phyloP scores from a whole-genome alignment of 2,888 invertebrate genomes.

The Ennomos erosarius region DNA sequence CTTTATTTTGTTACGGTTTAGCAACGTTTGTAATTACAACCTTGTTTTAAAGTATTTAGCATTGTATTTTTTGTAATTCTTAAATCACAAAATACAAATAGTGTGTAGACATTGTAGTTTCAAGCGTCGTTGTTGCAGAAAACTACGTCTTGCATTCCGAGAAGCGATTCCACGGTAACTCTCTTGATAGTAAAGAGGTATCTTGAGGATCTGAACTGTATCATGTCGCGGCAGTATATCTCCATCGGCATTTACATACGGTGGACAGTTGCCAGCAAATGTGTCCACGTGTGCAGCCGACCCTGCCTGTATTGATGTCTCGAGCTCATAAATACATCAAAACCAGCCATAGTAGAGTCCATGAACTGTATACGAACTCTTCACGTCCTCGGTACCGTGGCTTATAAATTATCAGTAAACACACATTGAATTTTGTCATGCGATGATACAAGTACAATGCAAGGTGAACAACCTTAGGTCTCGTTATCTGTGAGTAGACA shows the following conservation, averaged over 20 bases:
- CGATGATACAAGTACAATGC: conserved; percentile 60
- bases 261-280: conserved; percentile 54
- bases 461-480: conserved; percentile 71
- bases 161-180: conserved; percentile 23
- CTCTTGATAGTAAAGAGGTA: conserved; percentile 26
- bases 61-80: neutral
- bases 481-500: conserved; percentile 74
- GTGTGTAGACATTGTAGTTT: conserved; percentile 3
- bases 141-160: conserved; percentile 21
- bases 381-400: conserved; percentile 60
- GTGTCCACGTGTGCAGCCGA: conserved; percentile 47
- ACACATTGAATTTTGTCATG: conserved; percentile 68
- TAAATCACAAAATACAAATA: conserved; percentile 1
- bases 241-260: conserved; percentile 51
- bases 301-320: conserved; percentile 50
- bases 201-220: conserved; percentile 45
- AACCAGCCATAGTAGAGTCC: conserved; percentile 55
- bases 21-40: conserved; percentile 13
- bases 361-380: conserved; percentile 54
- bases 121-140: conserved; percentile 20
- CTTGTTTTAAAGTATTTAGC: conserved; percentile 13
- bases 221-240: conserved; percentile 54
- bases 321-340: conserved; percentile 60
- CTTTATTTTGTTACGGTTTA: conserved; percentile 16
- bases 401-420: conserved; percentile 65